These are phyloP conservation scores for Hypotaenidia okinawae DNA, from an alignment of 2,797 vertebrate species.

Conservation along the genomic window DNA sequence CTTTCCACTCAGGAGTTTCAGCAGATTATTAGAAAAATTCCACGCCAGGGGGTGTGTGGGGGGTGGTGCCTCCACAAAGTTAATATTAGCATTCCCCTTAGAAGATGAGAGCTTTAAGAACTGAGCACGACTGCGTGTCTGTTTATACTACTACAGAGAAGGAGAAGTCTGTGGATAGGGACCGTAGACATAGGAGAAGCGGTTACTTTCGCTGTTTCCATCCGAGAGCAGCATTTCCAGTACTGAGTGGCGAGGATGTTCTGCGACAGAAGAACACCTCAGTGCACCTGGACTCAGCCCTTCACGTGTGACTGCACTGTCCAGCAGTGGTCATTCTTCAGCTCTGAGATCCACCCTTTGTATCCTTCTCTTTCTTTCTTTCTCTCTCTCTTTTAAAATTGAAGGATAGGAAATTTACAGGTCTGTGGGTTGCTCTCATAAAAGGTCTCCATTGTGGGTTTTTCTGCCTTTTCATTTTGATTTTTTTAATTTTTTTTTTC, in stretches of 20 bases:
- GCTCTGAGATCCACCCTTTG: neutral
- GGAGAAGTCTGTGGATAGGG: neutral
- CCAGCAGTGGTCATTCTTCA: constrained; percentile 22
- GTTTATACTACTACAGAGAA: constrained; percentile 24
- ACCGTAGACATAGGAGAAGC: neutral
- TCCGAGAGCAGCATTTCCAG: neutral
- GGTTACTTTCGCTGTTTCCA: neutral
- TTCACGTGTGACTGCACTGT: neutral
- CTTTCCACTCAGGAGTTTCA: constrained; percentile 21
- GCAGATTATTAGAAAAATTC: constrained; percentile 45
- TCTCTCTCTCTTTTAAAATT: neutral
- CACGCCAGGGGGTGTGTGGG: neutral
- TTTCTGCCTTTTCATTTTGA: neutral
- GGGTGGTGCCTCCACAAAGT: constrained; percentile 62
- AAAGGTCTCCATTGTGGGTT: neutral
- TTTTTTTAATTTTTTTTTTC: neutral
- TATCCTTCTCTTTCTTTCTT: neutral
- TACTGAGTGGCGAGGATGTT: constrained; percentile 26
- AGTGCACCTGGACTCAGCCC: neutral
- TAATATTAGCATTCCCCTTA: constrained; percentile 22
- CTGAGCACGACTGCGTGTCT: constrained; percentile 22
- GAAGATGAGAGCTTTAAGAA: constrained; percentile 44
- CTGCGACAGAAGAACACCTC: constrained; percentile 20
- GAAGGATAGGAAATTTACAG: neutral
- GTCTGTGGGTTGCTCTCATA: neutral